Conservation (phyloP, 2,113 vertebrate species). For the Silurus glanis region DNA sequence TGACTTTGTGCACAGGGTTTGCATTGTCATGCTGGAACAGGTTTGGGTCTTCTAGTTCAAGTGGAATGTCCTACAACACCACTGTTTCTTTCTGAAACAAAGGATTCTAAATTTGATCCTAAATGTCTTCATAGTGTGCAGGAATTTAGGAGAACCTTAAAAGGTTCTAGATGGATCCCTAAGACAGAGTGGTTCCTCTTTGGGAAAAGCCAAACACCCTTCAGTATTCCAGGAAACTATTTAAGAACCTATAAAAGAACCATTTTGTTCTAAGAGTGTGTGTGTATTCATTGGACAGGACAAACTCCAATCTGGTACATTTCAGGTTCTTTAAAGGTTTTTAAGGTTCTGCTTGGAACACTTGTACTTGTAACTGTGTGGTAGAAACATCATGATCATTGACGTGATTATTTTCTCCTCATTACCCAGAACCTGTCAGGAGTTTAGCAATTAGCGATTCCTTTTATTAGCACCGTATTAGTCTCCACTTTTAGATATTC, state of each 20-base stretch:
- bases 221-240: neutral
- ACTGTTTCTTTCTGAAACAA: neutral
- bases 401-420: neutral
- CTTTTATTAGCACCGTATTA: neutral
- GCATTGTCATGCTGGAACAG: too few relatives aligned
- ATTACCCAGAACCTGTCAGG: neutral
- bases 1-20: too few relatives aligned
- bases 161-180: neutral
- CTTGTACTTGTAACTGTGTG: neutral
- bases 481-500: too few relatives aligned
- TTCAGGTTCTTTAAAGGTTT: neutral
- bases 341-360: neutral
- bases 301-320: neutral
- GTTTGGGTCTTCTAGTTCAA: too few relatives aligned
- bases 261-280: neutral
- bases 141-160: too few relatives aligned
- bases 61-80: too few relatives aligned
- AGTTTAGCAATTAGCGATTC: neutral
- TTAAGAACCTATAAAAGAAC: neutral
- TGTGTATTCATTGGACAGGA: neutral
- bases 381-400: neutral
- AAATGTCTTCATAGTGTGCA: neutral
- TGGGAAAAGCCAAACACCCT: neutral
- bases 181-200: neutral
- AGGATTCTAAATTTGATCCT: neutral